A percentile compares a stretch with the other conserved stretches of the same genome.
Evolutionary conservation across 2,797 vertebrate species (phyloP).

Genomic region (Pristis pectinata): DNA sequence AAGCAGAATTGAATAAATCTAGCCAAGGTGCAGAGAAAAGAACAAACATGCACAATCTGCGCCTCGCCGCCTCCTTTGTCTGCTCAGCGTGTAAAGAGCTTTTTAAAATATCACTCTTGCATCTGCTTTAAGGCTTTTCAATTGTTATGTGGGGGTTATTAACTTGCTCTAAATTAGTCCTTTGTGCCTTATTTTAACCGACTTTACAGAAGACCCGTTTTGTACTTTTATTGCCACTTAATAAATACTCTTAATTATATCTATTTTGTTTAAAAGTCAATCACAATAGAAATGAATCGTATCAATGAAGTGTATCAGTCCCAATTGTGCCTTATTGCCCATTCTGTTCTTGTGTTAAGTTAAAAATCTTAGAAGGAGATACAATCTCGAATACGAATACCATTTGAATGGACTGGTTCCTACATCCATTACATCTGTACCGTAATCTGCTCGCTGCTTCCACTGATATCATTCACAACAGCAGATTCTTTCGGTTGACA

Average conservation of each 20-base stretch:
- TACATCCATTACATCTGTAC: constrained; percentile 73
- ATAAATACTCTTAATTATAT: constrained; percentile 88
- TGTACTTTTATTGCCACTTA: constrained; percentile 73
- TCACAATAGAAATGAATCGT: constrained; percentile 63
- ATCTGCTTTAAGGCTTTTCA: constrained; percentile 65
- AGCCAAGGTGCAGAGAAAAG: constrained; percentile 42
- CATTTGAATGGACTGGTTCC: constrained; percentile 64
- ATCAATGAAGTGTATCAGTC: constrained; percentile 46
- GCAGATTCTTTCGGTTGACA: constrained; percentile 70
- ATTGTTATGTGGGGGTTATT: constrained; percentile 59
- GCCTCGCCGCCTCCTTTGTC: constrained; percentile 78
- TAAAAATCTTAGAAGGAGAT: constrained; percentile 60
- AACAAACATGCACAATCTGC: constrained; percentile 60
- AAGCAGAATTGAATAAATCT: constrained; percentile 40
- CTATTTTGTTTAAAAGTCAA: constrained; percentile 83
- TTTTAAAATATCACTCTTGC: constrained; percentile 52
- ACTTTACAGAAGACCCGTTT: constrained; percentile 56
- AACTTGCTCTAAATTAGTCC: constrained; percentile 51
- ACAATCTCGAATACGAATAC: constrained; percentile 64
- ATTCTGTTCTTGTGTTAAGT: constrained; percentile 62
- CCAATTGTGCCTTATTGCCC: constrained; percentile 61
- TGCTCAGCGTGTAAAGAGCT: constrained; percentile 50
- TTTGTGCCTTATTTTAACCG: constrained; percentile 57
- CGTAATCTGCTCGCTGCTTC: constrained; percentile 85
- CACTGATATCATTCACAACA: constrained; percentile 82